A percentile compares a stretch with the other conserved stretches of the same genome.
Evolutionary conservation across 2,113 vertebrate species (phyloP).

Genomic region (Cyprinodon variegatus): DNA sequence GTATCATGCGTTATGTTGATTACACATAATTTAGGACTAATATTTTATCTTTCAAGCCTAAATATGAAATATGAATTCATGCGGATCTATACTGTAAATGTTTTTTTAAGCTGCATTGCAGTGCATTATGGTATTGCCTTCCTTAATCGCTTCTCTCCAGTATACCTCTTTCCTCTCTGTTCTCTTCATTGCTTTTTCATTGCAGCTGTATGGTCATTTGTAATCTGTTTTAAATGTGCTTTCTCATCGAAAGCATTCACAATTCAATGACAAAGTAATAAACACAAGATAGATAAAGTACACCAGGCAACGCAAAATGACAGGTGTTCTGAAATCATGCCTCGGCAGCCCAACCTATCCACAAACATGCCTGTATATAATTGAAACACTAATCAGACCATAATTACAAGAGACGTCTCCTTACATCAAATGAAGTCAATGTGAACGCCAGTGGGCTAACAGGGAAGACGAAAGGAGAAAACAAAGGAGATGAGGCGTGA

Average conservation of each 20-base stretch:
- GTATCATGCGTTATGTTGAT: neutral
- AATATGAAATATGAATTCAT: constrained; percentile 1
- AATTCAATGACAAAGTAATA: constrained; percentile 30
- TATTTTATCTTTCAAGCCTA: neutral
- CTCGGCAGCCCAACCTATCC: constrained; percentile 10
- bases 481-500: constrained; percentile 64
- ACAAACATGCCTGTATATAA: constrained; percentile 53
- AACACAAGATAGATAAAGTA: constrained; percentile 8
- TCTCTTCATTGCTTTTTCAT: constrained; percentile 16
- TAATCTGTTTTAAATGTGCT: constrained; percentile 46
- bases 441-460: constrained; percentile 33
- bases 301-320: constrained; percentile 23
- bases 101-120: constrained; percentile 10
- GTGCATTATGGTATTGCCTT: constrained; percentile 6
- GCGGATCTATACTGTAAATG: neutral
- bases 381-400: constrained; percentile 59
- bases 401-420: constrained; percentile 54
- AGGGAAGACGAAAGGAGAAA: constrained; percentile 44
- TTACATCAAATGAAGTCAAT: constrained; percentile 47
- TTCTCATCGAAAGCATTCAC: constrained; percentile 23
- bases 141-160: neutral
- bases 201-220: constrained; percentile 15
- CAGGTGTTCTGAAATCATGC: constrained; percentile 32
- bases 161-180: constrained; percentile 1
- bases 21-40: neutral